Base-by-base conservation (phyloP, 2,888 invertebrate genomes). In the Loripinus fragilis region DNA sequence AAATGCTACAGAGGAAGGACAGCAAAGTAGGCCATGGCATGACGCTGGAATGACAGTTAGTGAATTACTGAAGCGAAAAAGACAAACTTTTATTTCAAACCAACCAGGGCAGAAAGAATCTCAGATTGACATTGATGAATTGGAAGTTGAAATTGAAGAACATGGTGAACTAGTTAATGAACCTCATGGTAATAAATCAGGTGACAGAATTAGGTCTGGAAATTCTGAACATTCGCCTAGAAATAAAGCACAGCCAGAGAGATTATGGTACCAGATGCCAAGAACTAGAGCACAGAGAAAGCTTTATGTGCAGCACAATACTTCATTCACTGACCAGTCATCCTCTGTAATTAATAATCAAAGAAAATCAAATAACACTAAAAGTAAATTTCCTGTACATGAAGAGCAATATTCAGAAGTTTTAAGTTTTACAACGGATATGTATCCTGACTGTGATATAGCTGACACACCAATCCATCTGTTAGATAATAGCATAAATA, bases 221-320 rank as follows among this genome's bases (percentile, higher is more conserved):
- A 42, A 45, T 8, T 17, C 30, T 25, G 20, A 25, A 45, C 7
- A 5, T 23, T 28, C 30, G 42, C 30, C 45, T 15, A 45, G 48
- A 45, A 68, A 12, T 45, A 68, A 68, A 25, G 20, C 25, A 17
- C 68, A 42, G 23, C 23, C 45, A 17, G 45, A 30, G 35, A 42
- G 15, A 28, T 20, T 23, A 2, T 45, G 20, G 25, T 28, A 68
- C 28, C 68, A 45, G 45, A 76, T 76, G 71, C 77, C 77, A 41
- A 60, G 73, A 69, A 73, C 77, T 15, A 73, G 71, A 64, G 77
- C 77, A 20, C 77, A 77, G 50, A 72, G 68, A 28, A 77, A 77
- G 38, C 30, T 73, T 5, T 77, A 77, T 73, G 64, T 69, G n/a
- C 42, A 60, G 17, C 55, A 55, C 7, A 5, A 38, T 5, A 12